Conservation (phyloP, 2,888 invertebrate species). For the Drosophila formosana region DNA sequence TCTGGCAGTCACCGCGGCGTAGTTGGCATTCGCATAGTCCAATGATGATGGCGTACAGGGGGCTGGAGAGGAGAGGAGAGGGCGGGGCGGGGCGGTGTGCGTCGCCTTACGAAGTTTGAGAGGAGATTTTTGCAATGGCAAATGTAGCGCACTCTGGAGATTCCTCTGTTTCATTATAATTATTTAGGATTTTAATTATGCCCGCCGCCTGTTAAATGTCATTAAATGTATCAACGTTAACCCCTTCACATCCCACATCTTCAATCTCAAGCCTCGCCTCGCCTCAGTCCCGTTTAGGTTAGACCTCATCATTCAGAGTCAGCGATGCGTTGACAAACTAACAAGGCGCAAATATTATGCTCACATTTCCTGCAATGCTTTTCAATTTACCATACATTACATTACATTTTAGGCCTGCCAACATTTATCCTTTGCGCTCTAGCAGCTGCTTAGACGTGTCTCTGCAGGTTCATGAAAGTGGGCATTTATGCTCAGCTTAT, state of each 20-base stretch:
- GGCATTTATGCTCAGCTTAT: conserved; percentile 79
- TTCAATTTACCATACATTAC: conserved; percentile 71
- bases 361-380: conserved; percentile 68
- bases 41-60: not conserved
- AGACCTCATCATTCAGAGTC: conserved; percentile 63
- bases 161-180: conserved; percentile 33
- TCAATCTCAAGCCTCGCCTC: not conserved
- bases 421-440: conserved; percentile 43
- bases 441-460: conserved; percentile 27
- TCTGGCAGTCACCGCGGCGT: conserved; percentile 65
- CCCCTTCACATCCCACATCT: not conserved
- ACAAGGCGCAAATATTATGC: conserved; percentile 78
- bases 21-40: conserved; percentile 15
- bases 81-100: not conserved
- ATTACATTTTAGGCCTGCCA: conserved; percentile 44
- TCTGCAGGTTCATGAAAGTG: conserved; percentile 7
- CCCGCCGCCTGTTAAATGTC: conserved; percentile 73
- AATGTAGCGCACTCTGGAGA: conserved; percentile 42
- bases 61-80: not conserved
- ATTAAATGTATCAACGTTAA: conserved; percentile 68
- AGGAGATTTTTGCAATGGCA: conserved; percentile 46
- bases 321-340: conserved; percentile 74
- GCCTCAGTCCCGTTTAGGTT: conserved; percentile 6
- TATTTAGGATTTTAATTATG: conserved; percentile 77
- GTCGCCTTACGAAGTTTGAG: conserved; percentile 8